Evolutionary conservation across 2,888 invertebrate genomes (phyloP).

Genomic region (Rhodophaea formosa): DNA sequence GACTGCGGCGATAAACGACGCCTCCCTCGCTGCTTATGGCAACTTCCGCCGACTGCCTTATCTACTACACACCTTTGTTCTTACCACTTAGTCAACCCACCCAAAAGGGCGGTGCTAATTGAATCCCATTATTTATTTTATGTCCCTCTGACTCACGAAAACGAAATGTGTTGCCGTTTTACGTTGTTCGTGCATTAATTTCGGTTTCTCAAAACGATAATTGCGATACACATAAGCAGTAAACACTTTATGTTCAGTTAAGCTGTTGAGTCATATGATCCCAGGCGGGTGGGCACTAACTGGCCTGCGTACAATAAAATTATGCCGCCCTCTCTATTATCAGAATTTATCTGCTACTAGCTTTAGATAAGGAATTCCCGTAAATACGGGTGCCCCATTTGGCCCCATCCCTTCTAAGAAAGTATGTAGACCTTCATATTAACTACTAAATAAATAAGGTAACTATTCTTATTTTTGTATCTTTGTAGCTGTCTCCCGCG

Average conservation of each 20-base stretch:
- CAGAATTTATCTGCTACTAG: too few species aligned
- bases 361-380: too few species aligned
- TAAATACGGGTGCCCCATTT: too few species aligned
- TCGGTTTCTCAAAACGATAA: neutral
- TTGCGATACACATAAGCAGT: neutral
- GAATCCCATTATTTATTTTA: slow-evolving; percentile 56
- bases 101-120: slow-evolving; percentile 55
- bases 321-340: too few species aligned
- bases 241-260: neutral
- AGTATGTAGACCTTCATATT: too few species aligned
- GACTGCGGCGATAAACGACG: slow-evolving; percentile 25
- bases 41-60: slow-evolving; percentile 60
- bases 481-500: too few species aligned
- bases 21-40: slow-evolving; percentile 41
- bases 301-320: too few species aligned
- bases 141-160: slow-evolving; percentile 44
- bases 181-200: neutral
- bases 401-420: too few species aligned
- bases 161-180: slow-evolving; percentile 27
- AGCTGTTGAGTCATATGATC: neutral
- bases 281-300: too few species aligned
- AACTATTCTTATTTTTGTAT: too few species aligned
- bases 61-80: slow-evolving; percentile 60
- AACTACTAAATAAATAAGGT: too few species aligned
- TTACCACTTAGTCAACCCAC: slow-evolving; percentile 49